Base-by-base conservation (phyloP, 2,888 invertebrate genomes). In the Steinernema scapterisci region DNA sequence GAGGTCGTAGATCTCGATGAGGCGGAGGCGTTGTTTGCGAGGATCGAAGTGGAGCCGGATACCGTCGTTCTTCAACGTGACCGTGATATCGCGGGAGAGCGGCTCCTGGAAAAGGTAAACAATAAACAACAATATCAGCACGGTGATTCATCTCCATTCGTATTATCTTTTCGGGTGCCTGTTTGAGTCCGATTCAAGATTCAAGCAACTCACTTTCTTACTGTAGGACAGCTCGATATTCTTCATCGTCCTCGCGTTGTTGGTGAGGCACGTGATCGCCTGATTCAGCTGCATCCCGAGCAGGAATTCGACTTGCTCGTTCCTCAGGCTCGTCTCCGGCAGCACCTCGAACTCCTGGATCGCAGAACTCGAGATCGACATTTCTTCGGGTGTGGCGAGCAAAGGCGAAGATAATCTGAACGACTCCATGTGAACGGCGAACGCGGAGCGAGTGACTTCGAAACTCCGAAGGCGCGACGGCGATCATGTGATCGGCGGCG, bases 1-100 rank as follows among this genome's bases (percentile, higher is more conserved):
- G 93, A 97, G 93, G 90, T 94, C 94, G 89, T 95, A 96, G 84
- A 97, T 94, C 91, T 97, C 97, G 90, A 99, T 97, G 82, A 95
- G 92, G 91, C 91, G 88, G 72, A 97, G 91, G 88, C 95, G 92
- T 89, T 97, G 97, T 70, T 93, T 93, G 74, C 94, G 92, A 48
- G 97, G 94, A 90, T 99, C 97, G 89, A 97, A 99, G 90, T 95
- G 93, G 86, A 99, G 92, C 89, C 95, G 92, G 82, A 99, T 93
- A 70, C 97, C 97, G 90, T 97, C 97, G 88, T 94, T 93, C 73
- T 95, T 94, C 90, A 99, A 92, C 90, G 95, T 95, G 88, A 99
- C 93, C 85, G 96, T 94, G 89, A 99, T 91, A 89, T 99, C 97
- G 90, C 94, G 94, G 86, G 93, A 92, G 89, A 97, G 91, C 63